phyloP scores from a whole-genome alignment of 2,113 vertebrate genomes.

The Mionectes macconnelli region DNA sequence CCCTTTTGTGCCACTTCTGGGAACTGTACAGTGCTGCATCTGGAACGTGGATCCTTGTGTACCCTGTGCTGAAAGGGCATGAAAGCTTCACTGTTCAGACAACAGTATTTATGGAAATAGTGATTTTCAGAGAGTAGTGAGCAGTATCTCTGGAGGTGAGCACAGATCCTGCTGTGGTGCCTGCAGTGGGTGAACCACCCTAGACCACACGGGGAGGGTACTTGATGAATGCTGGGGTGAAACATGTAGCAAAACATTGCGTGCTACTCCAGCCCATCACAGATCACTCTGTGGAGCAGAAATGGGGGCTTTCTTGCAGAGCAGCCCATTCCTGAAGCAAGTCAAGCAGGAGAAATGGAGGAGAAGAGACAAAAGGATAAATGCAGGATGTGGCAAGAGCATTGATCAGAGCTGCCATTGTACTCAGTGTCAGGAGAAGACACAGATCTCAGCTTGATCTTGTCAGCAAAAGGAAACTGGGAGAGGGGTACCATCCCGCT shows the following conservation, averaged over 20 bases:
- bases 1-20: background rate
- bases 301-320: background rate
- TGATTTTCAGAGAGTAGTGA: background rate
- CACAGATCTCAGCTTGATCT: background rate
- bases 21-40: fast-evolving
- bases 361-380: background rate
- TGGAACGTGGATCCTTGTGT: no score
- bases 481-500: background rate
- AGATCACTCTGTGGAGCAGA: background rate
- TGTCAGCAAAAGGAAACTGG: background rate
- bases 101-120: background rate
- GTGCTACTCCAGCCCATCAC: fast-evolving
- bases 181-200: background rate
- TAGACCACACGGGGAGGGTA: fast-evolving
- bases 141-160: background rate
- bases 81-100: background rate
- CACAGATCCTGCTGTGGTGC: fast-evolving
- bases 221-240: fast-evolving
- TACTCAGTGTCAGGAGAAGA: background rate
- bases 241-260: background rate
- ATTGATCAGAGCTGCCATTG: background rate
- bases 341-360: background rate
- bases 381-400: background rate
- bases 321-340: background rate
- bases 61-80: background rate